These are phyloP conservation scores for Heliornis fulica DNA, from an alignment of 2,113 vertebrate genomes.

Conservation along the genomic window DNA sequence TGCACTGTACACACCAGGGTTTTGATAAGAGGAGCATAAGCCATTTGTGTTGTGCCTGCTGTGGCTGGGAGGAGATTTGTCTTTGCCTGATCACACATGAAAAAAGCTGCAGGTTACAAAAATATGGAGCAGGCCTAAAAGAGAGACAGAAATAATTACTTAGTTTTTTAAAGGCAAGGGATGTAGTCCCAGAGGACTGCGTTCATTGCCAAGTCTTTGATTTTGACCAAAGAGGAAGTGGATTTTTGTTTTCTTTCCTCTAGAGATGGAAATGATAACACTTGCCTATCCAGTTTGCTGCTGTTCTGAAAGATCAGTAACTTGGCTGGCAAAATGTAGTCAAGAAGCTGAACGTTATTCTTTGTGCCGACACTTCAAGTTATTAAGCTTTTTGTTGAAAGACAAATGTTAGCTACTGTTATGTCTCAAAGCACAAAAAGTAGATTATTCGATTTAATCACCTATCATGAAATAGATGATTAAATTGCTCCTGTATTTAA, in stretches of 20 bases:
- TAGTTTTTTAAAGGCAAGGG: not conserved
- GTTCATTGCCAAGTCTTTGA: not conserved
- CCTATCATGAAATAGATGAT: not conserved
- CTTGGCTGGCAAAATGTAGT: not conserved
- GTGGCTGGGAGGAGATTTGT: not conserved
- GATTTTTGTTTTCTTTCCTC: not conserved
- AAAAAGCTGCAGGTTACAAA: not conserved
- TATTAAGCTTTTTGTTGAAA: not conserved
- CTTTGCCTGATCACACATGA: not conserved
- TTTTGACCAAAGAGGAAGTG: not conserved
- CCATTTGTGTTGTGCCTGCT: not conserved
- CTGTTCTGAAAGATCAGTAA: not conserved
- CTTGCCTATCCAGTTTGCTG: not conserved
- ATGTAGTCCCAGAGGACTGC: not conserved
- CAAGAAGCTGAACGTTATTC: not conserved
- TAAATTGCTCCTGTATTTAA: not conserved
- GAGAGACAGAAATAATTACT: not conserved
- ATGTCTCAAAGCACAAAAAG: not conserved
- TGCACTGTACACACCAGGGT: too few relatives aligned
- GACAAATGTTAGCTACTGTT: not conserved
- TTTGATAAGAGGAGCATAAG: not conserved
- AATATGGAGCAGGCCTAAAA: not conserved
- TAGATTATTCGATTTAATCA: not conserved
- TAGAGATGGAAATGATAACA: not conserved
- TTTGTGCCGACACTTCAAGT: not conserved